Evolutionary conservation across 2,113 vertebrate species (phyloP), one percentile per base, ranked within the genome.

Genomic region (Halcyon senegalensis): DNA sequence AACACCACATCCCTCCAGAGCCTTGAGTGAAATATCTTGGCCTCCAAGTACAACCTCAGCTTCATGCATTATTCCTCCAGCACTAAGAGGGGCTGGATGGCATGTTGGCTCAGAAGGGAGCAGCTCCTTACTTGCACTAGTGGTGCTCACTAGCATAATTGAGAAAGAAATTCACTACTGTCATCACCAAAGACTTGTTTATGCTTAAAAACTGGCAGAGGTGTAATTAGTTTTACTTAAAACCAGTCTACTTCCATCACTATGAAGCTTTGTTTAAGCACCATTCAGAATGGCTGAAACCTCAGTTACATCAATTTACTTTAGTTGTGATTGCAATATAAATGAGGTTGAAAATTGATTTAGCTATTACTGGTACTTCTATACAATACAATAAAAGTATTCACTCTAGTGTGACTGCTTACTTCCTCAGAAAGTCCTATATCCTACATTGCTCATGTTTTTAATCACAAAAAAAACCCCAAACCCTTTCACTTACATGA

Each of bases 1-100:
- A 84, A 96, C 76, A 85, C 68, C 69, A 59, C 85, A 79, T 20
- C 39, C 76, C 80, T 94, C 28, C 75, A 93, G 85, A 93, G 68
- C 20, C 79, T 94, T 69, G 70, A 87, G 13, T 94, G 81, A 94
- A 95, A 93, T 50, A 59, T 64, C 81, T 93, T 89, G 87, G 58
- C 64, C n/a, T 95, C 84, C 88, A 92, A 20, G 31, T 84, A 53
- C 67, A 97, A 83, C 72, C 67, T 80, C 59, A 90, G 18, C 48
- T 92, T 86, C 60, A 90, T 92, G 75, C 69, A 93, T 97, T 96
- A 79, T 94, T 95, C 44, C 63, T 83, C 62, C 48, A 69, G 44
- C 27, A 79, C 21, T 0, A 2, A 48, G 33, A 48, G 1, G 1
- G 30, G 16, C 46, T 68, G 44, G 28, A 15, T 63, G 50, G n/a